Percentiles rank a stretch among this genome's conserved stretches.
Evolutionary conservation across 64 coral and sea anemone genomes (phyloP).

Genomic region (Montipora capricornis): DNA sequence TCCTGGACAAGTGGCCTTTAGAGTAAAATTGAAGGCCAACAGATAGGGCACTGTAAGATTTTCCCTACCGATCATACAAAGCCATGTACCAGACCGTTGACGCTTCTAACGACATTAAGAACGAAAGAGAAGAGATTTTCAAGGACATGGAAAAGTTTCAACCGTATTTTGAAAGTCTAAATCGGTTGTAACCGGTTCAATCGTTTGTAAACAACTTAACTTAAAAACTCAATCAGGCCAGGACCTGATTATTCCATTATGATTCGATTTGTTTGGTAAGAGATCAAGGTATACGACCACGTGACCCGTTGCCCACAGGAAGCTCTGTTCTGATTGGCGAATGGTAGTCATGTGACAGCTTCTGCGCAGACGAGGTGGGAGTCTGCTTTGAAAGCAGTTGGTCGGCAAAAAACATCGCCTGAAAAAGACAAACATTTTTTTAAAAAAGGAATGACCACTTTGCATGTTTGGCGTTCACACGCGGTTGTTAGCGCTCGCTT

Average conservation of each 20-base stretch:
- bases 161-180: not conserved
- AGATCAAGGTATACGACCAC: constrained; percentile 40
- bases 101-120: too few relatives aligned
- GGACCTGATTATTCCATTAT: not conserved
- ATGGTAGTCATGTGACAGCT: constrained; percentile 55
- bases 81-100: too few relatives aligned
- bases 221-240: not conserved
- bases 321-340: constrained; percentile 86
- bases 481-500: too few relatives aligned
- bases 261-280: not conserved
- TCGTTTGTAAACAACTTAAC: not conserved
- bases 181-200: not conserved
- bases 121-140: too few relatives aligned
- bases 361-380: constrained; percentile 64
- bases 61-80: too few relatives aligned
- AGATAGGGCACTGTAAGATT: too few relatives aligned
- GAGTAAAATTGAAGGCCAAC: too few relatives aligned
- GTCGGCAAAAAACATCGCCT: constrained; percentile 98
- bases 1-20: too few relatives aligned
- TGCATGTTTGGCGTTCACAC: not conserved
- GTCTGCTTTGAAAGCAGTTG: constrained; percentile 80
- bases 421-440: not conserved
- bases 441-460: too few relatives aligned
- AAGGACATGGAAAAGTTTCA: too few relatives aligned
- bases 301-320: constrained; percentile 67